A percentile compares a stretch with the other conserved stretches of the same genome.
Conservation (phyloP, 2,797 vertebrate genomes). For the Oreonectes daqikongensis region DNA sequence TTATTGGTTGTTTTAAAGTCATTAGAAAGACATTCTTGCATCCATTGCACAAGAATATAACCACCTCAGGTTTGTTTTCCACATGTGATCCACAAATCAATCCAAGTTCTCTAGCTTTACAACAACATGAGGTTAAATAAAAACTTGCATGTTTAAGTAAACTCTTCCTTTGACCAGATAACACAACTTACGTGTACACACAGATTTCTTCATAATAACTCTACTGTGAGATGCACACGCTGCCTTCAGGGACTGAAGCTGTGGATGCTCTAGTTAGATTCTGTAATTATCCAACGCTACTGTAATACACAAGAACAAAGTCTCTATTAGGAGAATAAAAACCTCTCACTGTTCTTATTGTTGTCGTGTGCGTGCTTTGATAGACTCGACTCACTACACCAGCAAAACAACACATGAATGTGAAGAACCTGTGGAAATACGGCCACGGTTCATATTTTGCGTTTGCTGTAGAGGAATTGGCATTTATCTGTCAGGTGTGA, state of each 20-base stretch:
- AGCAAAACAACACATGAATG: background rate
- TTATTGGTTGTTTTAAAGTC: too few relatives aligned
- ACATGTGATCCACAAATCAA: background rate
- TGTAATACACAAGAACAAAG: constrained; percentile 24
- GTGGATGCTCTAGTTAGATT: constrained; percentile 41
- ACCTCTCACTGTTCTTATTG: constrained; percentile 5
- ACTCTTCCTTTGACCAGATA: background rate
- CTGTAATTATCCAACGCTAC: constrained; percentile 41
- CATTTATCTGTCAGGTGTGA: constrained; percentile 1
- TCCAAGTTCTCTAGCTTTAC: background rate
- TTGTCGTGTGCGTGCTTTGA: background rate
- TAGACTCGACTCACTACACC: background rate
- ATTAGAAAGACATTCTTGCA: too few relatives aligned
- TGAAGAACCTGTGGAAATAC: background rate
- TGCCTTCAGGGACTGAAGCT: constrained; percentile 28
- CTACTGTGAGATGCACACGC: constrained; percentile 1
- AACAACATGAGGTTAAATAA: background rate
- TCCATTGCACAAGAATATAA: too few relatives aligned
- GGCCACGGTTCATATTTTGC: background rate
- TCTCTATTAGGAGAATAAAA: constrained; percentile 12
- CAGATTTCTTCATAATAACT: constrained; percentile 25
- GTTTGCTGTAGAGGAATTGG: background rate
- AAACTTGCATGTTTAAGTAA: background rate
- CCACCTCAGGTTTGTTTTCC: background rate
- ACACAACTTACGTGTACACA: background rate